Evolutionary conservation across 2,797 vertebrate genomes (phyloP), one percentile per base, ranked within the genome.

Genomic region (Karalla daura): DNA sequence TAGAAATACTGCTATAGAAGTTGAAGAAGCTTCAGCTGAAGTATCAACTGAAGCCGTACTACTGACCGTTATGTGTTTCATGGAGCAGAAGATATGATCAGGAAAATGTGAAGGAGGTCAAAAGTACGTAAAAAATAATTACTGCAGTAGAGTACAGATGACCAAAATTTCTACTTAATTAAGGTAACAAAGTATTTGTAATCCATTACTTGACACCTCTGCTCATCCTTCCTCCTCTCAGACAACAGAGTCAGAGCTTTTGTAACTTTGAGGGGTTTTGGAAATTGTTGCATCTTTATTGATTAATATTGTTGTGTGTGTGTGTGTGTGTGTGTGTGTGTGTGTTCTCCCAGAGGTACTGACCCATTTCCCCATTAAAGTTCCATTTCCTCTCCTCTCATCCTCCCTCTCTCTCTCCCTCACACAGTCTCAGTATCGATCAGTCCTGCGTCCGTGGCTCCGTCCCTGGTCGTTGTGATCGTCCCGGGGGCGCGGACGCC

Each of bases 281-380:
- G 7, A 24, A 32, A 33, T 59, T 47, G 15, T 64, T 37, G 24
- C 13, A 35, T 45, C 35, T 55, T 9, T 20, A 20, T 51, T 25
- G 24, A 36, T 44, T 43, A 15, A 9, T 51, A 49, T 41, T 35
- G 14, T 3, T 49, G n/a, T 25, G 3, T 21, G 17, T 35, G 35
- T 44, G 51, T 5, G 23, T 17, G 4, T 49, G n/a, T 25, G 3
- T 21, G 17, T 35, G 35, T 44, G 51, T 5, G 23, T 62, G 24
- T 23, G 24, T 11, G 50, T 32, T 32, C 36, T 50, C 30, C 27
- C 39, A 36, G 20, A 27, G 28, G 24, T 25, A 58, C 2, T 49
- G 43, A 71, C 46, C 51, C 45, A 52, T 51, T 65, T 51, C 24
- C 21, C 55, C 45, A 70, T 66, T 66, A 49, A 49, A 60, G 20